Evolutionary conservation across 2,797 vertebrate species (phyloP).

Genomic region (Diplodus puntazzo): DNA sequence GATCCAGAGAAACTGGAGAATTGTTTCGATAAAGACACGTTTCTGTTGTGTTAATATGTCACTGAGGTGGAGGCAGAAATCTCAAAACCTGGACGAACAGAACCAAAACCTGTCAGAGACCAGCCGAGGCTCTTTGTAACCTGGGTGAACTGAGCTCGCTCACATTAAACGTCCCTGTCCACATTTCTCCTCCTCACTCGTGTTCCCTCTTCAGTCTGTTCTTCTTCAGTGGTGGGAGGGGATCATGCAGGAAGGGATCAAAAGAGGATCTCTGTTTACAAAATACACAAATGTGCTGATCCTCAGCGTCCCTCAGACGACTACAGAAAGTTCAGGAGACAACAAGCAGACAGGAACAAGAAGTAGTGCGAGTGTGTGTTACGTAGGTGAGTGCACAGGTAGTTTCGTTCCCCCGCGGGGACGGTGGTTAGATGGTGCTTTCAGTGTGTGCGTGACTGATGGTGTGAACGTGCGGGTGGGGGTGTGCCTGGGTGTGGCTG

Average conservation of each 20-base stretch:
- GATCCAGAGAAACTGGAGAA: neutral
- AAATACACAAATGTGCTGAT: constrained; percentile 37
- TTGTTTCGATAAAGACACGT: no score
- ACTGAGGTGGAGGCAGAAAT: neutral
- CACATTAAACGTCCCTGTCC: neutral
- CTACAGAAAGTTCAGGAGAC: constrained; percentile 33
- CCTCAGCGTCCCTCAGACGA: constrained; percentile 32
- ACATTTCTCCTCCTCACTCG: neutral
- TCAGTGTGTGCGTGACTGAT: constrained; percentile 85
- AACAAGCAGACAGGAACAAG: constrained; percentile 44
- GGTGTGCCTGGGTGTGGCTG: constrained; percentile 73
- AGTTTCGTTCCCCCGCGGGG: constrained; percentile 13
- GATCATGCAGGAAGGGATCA: constrained; percentile 59
- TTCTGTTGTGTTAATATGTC: neutral
- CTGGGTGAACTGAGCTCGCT: constrained; percentile 19
- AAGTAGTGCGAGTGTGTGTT: constrained; percentile 33
- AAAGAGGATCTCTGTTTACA: constrained; percentile 23
- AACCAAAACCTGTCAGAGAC: neutral
- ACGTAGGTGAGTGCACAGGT: constrained; percentile 24
- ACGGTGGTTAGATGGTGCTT: constrained; percentile 88
- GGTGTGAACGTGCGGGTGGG: constrained; percentile 68
- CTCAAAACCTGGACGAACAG: constrained; percentile 4
- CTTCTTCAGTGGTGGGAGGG: constrained; percentile 28
- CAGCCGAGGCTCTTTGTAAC: neutral
- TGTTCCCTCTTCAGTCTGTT: constrained; percentile 10